A percentile compares a stretch with the other conserved stretches of the same genome.
phyloP scores from a whole-genome alignment of 2,797 vertebrate genomes.

The Microchirus variegatus region DNA sequence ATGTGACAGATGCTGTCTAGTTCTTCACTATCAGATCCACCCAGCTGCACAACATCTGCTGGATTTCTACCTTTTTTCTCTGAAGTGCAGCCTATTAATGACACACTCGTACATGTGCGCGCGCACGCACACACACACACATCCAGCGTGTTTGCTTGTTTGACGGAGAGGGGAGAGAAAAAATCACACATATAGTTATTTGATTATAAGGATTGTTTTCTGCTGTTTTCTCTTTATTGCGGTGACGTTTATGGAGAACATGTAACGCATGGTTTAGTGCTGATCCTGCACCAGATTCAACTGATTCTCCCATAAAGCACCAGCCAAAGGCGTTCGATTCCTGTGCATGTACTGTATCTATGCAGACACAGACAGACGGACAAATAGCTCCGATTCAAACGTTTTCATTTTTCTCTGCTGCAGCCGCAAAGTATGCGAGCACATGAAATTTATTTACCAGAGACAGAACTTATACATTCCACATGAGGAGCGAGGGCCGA shows the following conservation, averaged over 20 bases:
- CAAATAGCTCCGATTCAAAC: conserved; percentile 43
- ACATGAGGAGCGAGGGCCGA: conserved; percentile 58
- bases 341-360: not conserved
- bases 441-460: conserved; percentile 65
- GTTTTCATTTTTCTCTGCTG: conserved; percentile 58
- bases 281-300: conserved; percentile 8
- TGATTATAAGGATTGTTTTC: conserved; percentile 19
- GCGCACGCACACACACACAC: conserved; percentile 23
- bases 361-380: no score
- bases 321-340: conserved; percentile 21
- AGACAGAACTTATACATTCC: conserved; percentile 63
- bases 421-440: conserved; percentile 60
- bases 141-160: not conserved
- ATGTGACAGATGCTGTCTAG: conserved; percentile 82
- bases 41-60: conserved; percentile 91
- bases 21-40: conserved; percentile 83
- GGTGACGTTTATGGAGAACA: not conserved
- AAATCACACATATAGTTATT: conserved; percentile 47
- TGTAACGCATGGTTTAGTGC: conserved; percentile 1
- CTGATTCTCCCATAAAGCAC: conserved; percentile 15
- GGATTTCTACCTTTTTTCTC: conserved; percentile 72
- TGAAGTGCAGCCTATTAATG: conserved; percentile 81
- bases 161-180: not conserved
- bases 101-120: conserved; percentile 49
- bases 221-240: conserved; percentile 17